A percentile compares a stretch with the other conserved stretches of the same genome.
These are phyloP conservation scores for Anabas testudineus DNA, from an alignment of 2,797 vertebrate genomes.

Conservation along the genomic window DNA sequence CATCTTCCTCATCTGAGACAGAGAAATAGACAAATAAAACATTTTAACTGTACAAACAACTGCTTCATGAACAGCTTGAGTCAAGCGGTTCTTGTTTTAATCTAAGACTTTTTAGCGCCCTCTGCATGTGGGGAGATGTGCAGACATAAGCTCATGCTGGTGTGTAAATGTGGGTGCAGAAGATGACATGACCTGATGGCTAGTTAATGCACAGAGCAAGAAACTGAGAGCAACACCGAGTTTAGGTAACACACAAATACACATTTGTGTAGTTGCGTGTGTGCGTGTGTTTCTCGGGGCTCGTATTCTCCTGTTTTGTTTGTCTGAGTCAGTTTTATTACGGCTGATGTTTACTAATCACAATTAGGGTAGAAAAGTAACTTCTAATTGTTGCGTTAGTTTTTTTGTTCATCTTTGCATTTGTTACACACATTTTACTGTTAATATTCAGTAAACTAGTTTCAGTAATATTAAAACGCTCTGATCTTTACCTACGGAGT, in stretches of 20 bases:
- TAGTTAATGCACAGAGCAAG: not conserved
- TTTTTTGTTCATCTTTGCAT: not conserved
- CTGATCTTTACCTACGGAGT: constrained; percentile 95
- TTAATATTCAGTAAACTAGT: not conserved
- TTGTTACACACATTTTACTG: not conserved
- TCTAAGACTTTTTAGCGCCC: constrained; percentile 30
- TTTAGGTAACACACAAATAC: too few relatives aligned
- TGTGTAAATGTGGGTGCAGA: not conserved
- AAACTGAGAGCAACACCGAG: not conserved
- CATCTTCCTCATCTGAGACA: constrained; percentile 77
- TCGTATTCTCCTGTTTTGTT: not conserved
- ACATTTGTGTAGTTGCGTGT: constrained; percentile 1
- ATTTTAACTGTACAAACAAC: constrained; percentile 27
- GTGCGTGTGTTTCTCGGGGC: not conserved
- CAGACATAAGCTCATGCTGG: constrained; percentile 7
- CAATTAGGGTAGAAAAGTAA: constrained; percentile 30
- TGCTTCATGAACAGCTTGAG: not conserved
- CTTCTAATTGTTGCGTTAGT: not conserved
- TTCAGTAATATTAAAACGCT: constrained; percentile 14
- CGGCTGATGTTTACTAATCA: constrained; percentile 35
- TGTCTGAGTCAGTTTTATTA: constrained; percentile 30
- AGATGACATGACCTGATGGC: too few relatives aligned
- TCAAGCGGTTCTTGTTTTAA: not conserved
- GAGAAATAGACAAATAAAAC: constrained; percentile 48
- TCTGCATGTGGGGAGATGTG: constrained; percentile 17